Evolutionary conservation across 2,888 invertebrate species (phyloP), one percentile per base, ranked within the genome.

Genomic region (Eristalinus sepulchralis): DNA sequence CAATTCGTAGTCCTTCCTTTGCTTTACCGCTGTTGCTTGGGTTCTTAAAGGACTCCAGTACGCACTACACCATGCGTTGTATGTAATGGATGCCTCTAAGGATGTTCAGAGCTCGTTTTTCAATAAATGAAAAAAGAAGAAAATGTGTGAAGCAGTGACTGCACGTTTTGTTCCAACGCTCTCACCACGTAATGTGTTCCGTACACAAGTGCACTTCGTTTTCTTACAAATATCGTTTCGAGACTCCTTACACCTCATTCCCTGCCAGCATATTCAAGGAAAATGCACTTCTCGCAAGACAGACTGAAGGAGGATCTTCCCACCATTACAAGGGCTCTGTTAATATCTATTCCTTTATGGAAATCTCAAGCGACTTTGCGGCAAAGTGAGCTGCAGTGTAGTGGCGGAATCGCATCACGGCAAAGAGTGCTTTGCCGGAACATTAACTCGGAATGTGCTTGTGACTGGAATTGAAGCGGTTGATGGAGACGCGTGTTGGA

Each of bases 301-400:
- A 53, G 17, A 63, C 68, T 39, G 8, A 34, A 17, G 27, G 36
- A 34, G 60, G 67, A 36, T 0, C 36, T 76, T 68, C 47, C 36
- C 63, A 78, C 22, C 24, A 34, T 73, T 47, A 47, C 1, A 8
- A 39, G 34, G 22, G 36, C 34, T n/a, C 39, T 62, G 77, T 77
- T 75, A 71, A 80, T 76, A 80, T 80, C 60, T 63, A 63, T 85
- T 85, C 68, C 53, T 2, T 27, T 27, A 81, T 81, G 62, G 68
- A 81, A 73, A 77, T 85, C 72, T 72, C 20, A 67, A 76, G 59
- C 27, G 22, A 13, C 24, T 73, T 17, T 53, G 31, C 11, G 55
- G 55, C 33, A 17, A 47, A 47, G 17, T 47, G 68, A 27, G 39
- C 33, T 36, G 17, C 57, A 39, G 5, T 27, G 27, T n/a, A n/a